Percentiles rank a stretch among this genome's conserved stretches.
Evolutionary conservation across 2,888 invertebrate species (phyloP).

Genomic region (Ametastegia equiseti): DNA sequence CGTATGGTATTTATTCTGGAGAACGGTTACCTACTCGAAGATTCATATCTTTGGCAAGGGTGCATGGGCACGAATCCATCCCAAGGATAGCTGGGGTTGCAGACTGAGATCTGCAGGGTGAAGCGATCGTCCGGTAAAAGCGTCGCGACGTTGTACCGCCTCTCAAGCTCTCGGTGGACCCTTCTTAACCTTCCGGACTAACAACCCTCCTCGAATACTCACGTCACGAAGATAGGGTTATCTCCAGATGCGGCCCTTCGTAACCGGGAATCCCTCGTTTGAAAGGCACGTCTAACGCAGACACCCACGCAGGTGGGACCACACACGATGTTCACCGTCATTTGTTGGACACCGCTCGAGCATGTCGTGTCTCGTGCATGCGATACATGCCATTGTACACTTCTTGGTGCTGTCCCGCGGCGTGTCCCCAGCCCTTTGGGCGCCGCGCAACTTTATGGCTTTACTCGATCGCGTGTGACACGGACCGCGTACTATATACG

Average conservation of each 20-base stretch:
- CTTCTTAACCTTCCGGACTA: not conserved
- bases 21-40: not conserved
- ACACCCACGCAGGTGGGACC: constrained; percentile 73
- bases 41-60: constrained; percentile 14
- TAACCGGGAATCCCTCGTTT: not conserved
- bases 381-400: constrained; percentile 69
- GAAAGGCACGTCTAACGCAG: constrained; percentile 50
- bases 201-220: constrained; percentile 30
- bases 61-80: not conserved
- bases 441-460: constrained; percentile 66
- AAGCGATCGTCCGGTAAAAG: constrained; percentile 31
- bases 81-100: not conserved
- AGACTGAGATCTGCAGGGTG: not conserved
- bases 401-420: constrained; percentile 69
- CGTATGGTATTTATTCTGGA: constrained; percentile 64
- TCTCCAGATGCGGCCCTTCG: constrained; percentile 36
- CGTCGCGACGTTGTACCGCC: constrained; percentile 13
- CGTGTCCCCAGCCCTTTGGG: constrained; percentile 64
- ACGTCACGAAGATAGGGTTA: constrained; percentile 23
- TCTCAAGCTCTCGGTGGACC: not conserved
- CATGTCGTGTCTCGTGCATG: constrained; percentile 67
- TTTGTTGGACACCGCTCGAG: constrained; percentile 72
- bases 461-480: constrained; percentile 66
- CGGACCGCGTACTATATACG: constrained; percentile 48
- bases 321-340: constrained; percentile 74